Evolutionary conservation across 2,797 vertebrate genomes (phyloP), one percentile per base, ranked within the genome.

Genomic region (Gymnothorax reevesii): DNA sequence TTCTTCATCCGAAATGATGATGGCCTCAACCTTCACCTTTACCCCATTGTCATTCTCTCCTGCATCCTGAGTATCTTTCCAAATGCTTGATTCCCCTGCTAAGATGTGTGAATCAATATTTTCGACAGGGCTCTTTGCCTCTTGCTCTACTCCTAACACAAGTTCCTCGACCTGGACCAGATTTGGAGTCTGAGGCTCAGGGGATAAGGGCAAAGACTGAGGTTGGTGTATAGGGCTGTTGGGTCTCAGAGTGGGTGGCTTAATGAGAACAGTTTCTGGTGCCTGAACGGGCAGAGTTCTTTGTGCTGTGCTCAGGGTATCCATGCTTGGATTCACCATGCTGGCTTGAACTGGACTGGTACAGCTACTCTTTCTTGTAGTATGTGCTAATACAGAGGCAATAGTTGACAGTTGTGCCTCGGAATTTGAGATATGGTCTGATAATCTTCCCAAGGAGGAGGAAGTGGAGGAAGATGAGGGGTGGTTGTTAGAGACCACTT

Each of bases 1-100:
- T 88, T 99, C 98, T 87, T 98, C 98, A 0, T 99, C 98, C 0
- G 98, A 98, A 91, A 98, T 98, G 27, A 99, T 95, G 20, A 98
- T 98, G 42, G 98, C 97, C 89, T 99, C 98, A 86, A 97, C 96
- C 89, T 99, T 98, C 20, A 99, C 95, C 12, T 97, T 93, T 0
- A 95, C 85, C 13, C 86, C 88, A 1, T 93, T 90, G 4, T 89
- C 90, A 0, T 91, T 84, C 57, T 84, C 66, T 55, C 82, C 22
- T 2, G 87, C 89, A 33, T 82, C 66, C 60, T 71, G 60, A 27
- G 77, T 55, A 54, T 86, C n/a, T 57, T 77, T 55, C 27, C 22
- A 82, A 8, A 84, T 25, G 60, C 69, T 42, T 10, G 64, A 83
- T 6, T 89, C 57, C 8, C 57, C 69, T 73, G 59, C 42, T 7